phyloP scores from a whole-genome alignment of 1,140 invertebrate species.

The Hylaeus volcanicus region DNA sequence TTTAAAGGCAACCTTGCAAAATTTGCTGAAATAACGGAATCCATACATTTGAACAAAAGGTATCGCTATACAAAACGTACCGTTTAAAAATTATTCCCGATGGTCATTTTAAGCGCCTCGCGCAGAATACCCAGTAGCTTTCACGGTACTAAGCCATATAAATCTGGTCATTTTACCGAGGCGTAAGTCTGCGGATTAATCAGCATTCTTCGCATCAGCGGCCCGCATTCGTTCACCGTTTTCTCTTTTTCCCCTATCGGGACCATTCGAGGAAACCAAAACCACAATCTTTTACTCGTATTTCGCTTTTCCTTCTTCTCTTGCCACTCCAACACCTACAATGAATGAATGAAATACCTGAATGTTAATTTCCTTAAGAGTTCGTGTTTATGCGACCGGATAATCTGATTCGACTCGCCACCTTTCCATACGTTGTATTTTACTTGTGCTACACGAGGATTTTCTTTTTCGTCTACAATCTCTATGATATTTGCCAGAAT shows the following conservation, averaged over 20 bases:
- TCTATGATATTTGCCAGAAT: not conserved
- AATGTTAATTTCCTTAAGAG: constrained; percentile 71
- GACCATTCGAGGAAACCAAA: constrained; percentile 24
- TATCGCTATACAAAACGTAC: no score
- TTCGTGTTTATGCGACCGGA: constrained; percentile 61
- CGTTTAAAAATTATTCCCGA: not conserved
- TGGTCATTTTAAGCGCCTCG: not conserved
- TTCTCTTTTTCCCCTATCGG: constrained; percentile 36
- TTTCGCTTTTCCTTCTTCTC: not conserved
- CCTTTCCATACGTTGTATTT: constrained; percentile 12
- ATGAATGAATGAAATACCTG: not conserved
- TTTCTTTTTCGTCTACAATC: not conserved
- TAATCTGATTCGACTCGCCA: constrained; percentile 30
- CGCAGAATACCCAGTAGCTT: constrained; percentile 14
- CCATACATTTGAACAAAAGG: no score
- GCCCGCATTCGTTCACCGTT: constrained; percentile 42
- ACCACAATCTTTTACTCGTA: constrained; percentile 42
- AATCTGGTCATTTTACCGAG: constrained; percentile 78
- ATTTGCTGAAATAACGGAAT: no score
- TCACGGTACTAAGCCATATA: constrained; percentile 76
- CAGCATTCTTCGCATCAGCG: constrained; percentile 62
- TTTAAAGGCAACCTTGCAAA: no score
- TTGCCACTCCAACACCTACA: constrained; percentile 5
- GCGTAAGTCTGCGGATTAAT: constrained; percentile 80
- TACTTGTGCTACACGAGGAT: not conserved